Percentiles rank a stretch among this genome's conserved stretches.
Evolutionary conservation across 2,888 invertebrate species (phyloP).

Genomic region (Julus scanicus): DNA sequence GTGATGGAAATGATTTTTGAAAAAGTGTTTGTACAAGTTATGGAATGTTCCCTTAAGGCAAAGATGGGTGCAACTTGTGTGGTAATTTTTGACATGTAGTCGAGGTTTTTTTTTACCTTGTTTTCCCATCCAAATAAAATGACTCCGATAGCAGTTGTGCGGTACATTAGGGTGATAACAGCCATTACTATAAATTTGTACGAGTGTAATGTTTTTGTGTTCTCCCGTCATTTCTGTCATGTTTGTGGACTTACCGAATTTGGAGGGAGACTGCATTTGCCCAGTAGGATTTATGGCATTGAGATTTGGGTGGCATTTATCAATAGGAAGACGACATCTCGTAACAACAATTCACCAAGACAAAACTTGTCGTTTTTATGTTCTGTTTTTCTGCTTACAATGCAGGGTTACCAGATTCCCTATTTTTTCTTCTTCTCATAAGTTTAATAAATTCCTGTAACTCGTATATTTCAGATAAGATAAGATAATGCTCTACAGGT

Average conservation of each 20-base stretch:
- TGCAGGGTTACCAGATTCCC: neutral
- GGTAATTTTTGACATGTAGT: neutral
- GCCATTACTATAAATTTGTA: neutral
- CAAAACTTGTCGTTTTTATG: neutral
- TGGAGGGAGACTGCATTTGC: slow-evolving; percentile 5
- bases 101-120: neutral
- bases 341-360: neutral
- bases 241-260: neutral
- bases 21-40: neutral
- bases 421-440: no score
- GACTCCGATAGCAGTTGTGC: neutral
- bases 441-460: no score
- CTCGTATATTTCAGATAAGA: no score
- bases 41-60: neutral
- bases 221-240: neutral
- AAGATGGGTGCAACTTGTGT: neutral
- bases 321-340: neutral
- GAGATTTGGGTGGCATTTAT: neutral
- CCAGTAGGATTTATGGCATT: neutral
- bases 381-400: neutral
- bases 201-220: neutral
- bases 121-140: neutral
- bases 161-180: neutral
- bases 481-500: no score
- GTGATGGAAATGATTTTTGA: neutral